phyloP scores from a whole-genome alignment of 2,888 invertebrate species.

The Rhingia campestris region DNA sequence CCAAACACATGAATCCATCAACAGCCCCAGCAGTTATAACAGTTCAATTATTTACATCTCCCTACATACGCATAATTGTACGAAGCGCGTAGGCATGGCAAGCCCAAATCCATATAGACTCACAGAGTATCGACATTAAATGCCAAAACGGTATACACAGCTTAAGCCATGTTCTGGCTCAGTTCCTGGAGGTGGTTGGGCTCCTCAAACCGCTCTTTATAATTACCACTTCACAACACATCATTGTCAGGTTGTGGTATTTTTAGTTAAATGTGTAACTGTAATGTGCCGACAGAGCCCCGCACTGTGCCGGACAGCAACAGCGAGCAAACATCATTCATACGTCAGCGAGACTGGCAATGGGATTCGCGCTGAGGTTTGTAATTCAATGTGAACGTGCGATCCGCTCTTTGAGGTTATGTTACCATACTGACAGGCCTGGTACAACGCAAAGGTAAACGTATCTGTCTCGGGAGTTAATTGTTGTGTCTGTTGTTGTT shows the following conservation, averaged over 20 bases:
- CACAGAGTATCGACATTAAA: constrained; percentile 39
- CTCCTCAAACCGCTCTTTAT: constrained; percentile 20
- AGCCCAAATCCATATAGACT: too few species aligned
- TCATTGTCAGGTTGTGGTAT: constrained; percentile 53
- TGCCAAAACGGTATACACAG: constrained; percentile 24
- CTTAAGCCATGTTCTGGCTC: constrained; percentile 22
- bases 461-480: constrained; percentile 14
- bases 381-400: constrained; percentile 34
- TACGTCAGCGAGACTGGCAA: constrained; percentile 44
- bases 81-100: neutral
- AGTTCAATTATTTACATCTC: constrained; percentile 49
- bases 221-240: constrained; percentile 68
- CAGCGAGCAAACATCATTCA: too few species aligned
- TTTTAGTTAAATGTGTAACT: constrained; percentile 64
- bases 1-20: neutral
- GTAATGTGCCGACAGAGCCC: constrained; percentile 53
- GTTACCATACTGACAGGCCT: neutral
- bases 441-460: neutral
- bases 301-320: constrained; percentile 24
- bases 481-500: constrained; percentile 30
- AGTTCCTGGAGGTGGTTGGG: constrained; percentile 9
- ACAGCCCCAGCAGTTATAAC: constrained; percentile 7
- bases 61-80: constrained; percentile 58
- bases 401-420: constrained; percentile 17
- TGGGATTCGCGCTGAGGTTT: constrained; percentile 31